phyloP scores from a whole-genome alignment of 2,797 vertebrate genomes.

The Trematomus bernacchii region DNA sequence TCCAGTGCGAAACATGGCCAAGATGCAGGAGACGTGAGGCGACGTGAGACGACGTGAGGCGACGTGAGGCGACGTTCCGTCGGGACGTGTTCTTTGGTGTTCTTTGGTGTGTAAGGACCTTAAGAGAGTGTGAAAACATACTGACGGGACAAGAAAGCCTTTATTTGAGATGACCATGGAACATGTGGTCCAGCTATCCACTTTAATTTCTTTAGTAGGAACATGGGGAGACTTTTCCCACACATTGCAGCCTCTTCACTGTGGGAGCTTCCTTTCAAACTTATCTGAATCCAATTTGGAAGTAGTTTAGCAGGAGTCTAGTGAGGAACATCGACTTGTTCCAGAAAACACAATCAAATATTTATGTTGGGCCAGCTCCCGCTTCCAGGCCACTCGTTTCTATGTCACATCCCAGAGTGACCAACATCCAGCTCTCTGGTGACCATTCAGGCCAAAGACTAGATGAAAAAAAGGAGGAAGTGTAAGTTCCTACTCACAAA shows the following conservation, averaged over 20 bases:
- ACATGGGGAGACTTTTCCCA: conserved; percentile 1
- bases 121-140: conserved; percentile 6
- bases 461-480: neutral
- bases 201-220: conserved; percentile 6
- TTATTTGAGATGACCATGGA: conserved; percentile 9
- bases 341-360: conserved; percentile 48
- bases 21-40: too few species aligned
- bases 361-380: conserved; percentile 22
- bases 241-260: neutral
- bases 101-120: too few species aligned
- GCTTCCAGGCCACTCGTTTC: conserved; percentile 31
- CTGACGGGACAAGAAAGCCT: neutral
- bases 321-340: conserved; percentile 27
- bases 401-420: conserved; percentile 39
- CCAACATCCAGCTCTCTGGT: conserved; percentile 9
- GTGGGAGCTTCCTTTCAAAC: conserved; percentile 16
- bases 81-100: too few species aligned
- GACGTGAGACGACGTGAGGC: too few species aligned
- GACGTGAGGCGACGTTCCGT: too few species aligned
- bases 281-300: conserved; percentile 36
- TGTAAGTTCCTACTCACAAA: neutral
- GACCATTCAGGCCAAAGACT: neutral
- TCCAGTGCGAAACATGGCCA: too few species aligned
- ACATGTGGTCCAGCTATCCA: neutral
- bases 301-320: conserved; percentile 13